phyloP scores from a whole-genome alignment of 37 sponge, comb jelly and placozoan genomes.

The Theonella swinhoei region DNA sequence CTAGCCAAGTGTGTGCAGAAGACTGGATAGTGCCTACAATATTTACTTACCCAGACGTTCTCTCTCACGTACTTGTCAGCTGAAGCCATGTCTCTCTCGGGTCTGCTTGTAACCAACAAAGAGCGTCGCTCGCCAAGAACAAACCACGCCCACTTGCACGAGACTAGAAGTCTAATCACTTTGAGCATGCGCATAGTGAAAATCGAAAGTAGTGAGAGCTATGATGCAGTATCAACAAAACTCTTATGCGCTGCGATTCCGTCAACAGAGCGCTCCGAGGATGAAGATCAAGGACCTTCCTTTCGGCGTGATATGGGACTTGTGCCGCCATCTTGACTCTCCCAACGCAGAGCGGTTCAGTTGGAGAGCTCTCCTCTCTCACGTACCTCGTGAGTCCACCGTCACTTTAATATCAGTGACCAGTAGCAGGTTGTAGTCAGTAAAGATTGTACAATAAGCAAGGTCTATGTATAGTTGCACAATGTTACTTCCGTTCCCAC shows the following conservation, averaged over 20 bases:
- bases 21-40: too few relatives aligned
- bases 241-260: too few relatives aligned
- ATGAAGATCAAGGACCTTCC: conserved; percentile 25
- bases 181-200: too few relatives aligned
- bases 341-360: conserved; percentile 21
- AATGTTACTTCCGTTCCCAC: background rate
- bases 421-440: too few relatives aligned
- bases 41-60: background rate
- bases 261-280: too few relatives aligned
- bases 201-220: too few relatives aligned
- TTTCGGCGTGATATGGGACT: conserved; percentile 12
- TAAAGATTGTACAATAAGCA: too few relatives aligned
- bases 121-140: too few relatives aligned
- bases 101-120: too few relatives aligned
- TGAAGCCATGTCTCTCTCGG: background rate
- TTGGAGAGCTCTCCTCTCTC: conserved; percentile 17
- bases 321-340: conserved; percentile 20
- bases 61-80: background rate
- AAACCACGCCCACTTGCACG: background rate
- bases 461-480: background rate
- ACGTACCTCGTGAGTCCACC: conserved; percentile 3
- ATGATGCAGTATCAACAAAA: too few relatives aligned
- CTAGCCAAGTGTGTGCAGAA: too few relatives aligned
- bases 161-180: too few relatives aligned
- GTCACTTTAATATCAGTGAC: background rate